Base-by-base conservation (phyloP, 1,140 invertebrate species). In the Drosophila asahinai region DNA sequence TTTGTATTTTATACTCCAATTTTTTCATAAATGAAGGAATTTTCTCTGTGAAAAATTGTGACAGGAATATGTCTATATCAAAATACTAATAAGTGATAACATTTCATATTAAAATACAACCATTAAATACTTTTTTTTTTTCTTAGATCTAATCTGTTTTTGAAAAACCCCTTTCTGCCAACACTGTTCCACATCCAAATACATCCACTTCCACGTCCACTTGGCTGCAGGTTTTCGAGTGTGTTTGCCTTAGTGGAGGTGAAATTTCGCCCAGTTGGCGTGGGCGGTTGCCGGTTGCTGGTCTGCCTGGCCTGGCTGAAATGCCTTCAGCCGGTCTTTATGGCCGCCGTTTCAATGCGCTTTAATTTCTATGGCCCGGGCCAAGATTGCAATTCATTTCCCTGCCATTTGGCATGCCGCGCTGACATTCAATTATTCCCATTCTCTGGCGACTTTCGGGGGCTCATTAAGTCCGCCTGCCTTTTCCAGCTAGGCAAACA, bases 251-350 rank as follows among this genome's bases (percentile, higher is more conserved):
- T 77, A 66, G 40, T 64, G 42, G 49, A 71, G 65, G 86, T 90
- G 83, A 86, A 86, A 86, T 83, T 86, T 86, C 76, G 67, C 68
- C 49, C 49, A 66, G 49, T 60, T 64, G 57, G 52, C 67, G 83
- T 86, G 77, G 83, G 83, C 84, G 83, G 55, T 33, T 63, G 51
- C 51, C 25, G 49, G 27, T 52, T 27, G 27, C 52, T 15, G 17
- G 54, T 40, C 22, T 40, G 14, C 54, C 36, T 43, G 47, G 14
- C 54, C 36, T 43, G 47, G 14, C 48, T 83, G 59, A 48, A 79
- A 84, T 84, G 80, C 81, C 77, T 82, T 86, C 62, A 62, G 58
- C 49, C 58, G 19, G 58, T 70, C 80, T 89, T 89, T 89, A 89
- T 83, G 77, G 60, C 61, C 60, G 74, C 61, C 78, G 68, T 82